phyloP scores from a whole-genome alignment of 35 echinoderm and acorn worm genomes.

The Strongylocentrotus purpuratus region DNA sequence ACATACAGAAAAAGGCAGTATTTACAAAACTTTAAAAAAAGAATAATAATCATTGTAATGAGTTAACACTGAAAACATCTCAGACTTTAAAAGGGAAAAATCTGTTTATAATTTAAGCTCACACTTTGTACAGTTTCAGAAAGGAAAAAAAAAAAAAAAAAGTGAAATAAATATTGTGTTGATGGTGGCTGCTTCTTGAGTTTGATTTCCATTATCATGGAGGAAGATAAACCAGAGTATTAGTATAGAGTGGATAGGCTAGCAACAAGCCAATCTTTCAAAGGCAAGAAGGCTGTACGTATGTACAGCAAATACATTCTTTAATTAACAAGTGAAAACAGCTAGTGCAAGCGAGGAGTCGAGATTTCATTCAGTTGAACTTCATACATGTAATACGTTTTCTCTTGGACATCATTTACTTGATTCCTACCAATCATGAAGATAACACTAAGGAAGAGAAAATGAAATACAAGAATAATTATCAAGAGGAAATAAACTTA shows the following conservation, averaged over 20 bases:
- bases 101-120: slow-evolving; percentile 14
- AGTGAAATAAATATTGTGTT: not conserved
- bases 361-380: not conserved
- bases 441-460: not conserved
- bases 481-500: not conserved
- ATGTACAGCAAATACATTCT: not conserved
- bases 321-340: not conserved
- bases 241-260: not conserved
- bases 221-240: not conserved
- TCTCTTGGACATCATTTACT: not conserved
- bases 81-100: not conserved
- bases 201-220: not conserved
- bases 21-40: slow-evolving; percentile 20
- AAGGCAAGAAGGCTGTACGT: not conserved
- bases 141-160: not conserved
- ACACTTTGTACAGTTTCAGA: not conserved
- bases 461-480: not conserved
- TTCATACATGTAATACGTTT: not conserved
- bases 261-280: not conserved
- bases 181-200: not conserved
- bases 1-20: slow-evolving; percentile 17
- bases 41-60: slow-evolving; percentile 6
- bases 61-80: not conserved
- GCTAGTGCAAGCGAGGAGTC: not conserved
- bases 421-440: not conserved